Evolutionary conservation across 1,140 invertebrate species (phyloP).

Genomic region (Drosophila lacertosa): DNA sequence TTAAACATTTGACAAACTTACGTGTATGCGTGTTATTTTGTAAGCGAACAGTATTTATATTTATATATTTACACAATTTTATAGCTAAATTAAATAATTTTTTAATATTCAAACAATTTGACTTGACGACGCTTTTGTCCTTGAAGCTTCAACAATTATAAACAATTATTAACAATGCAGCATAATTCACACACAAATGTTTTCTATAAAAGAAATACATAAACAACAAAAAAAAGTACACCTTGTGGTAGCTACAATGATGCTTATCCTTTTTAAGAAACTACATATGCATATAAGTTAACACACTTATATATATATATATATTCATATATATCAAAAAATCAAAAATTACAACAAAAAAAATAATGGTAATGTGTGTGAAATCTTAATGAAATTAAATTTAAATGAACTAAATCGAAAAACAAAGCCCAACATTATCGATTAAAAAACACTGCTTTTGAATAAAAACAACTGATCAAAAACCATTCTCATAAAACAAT

Average conservation of each 20-base stretch:
- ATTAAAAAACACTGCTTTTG: slow-evolving; percentile 62
- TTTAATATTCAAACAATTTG: slow-evolving; percentile 39
- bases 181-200: slow-evolving; percentile 22
- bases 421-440: slow-evolving; percentile 43
- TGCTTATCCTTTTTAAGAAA: slow-evolving; percentile 65
- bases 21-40: slow-evolving; percentile 51
- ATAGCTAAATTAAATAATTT: slow-evolving; percentile 78
- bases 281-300: slow-evolving; percentile 18
- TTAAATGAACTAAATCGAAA: slow-evolving; percentile 61
- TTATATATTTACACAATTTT: slow-evolving; percentile 76
- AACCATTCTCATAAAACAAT: slow-evolving; percentile 29
- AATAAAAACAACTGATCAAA: slow-evolving; percentile 68
- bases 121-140: slow-evolving; percentile 41
- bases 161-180: slow-evolving; percentile 40
- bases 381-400: slow-evolving; percentile 65
- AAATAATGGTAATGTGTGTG: slow-evolving; percentile 35
- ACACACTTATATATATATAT: slow-evolving; percentile 19
- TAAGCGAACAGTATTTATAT: slow-evolving; percentile 83
- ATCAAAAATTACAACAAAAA: slow-evolving; percentile 22
- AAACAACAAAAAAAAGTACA: slow-evolving; percentile 40
- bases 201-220: slow-evolving; percentile 21
- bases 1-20: slow-evolving; percentile 64
- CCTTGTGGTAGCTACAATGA: slow-evolving; percentile 63
- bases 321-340: slow-evolving; percentile 24
- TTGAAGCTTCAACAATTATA: slow-evolving; percentile 54